Percentiles rank a stretch among this genome's conserved stretches.
These are phyloP conservation scores for Mastomys coucha DNA, from an alignment of 2,113 vertebrate species.

Conservation along the genomic window DNA sequence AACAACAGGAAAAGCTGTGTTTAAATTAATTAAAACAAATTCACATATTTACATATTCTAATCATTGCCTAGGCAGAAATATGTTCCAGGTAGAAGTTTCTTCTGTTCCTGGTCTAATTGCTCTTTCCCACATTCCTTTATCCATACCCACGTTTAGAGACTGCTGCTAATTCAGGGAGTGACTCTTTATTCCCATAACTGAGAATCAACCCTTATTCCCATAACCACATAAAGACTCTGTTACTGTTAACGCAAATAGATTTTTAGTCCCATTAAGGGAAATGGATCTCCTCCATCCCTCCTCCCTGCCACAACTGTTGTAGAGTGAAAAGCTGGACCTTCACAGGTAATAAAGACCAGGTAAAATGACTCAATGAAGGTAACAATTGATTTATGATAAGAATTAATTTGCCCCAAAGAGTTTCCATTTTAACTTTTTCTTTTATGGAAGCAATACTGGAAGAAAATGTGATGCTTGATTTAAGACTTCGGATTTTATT, in stretches of 20 bases:
- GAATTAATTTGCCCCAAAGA: conserved; percentile 21
- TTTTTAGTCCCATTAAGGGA: conserved; percentile 73
- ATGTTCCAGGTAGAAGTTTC: conserved; percentile 1
- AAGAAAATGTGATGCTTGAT: conserved; percentile 36
- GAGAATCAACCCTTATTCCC: conserved; percentile 62
- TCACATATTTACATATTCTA: conserved; percentile 53
- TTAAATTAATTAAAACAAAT: conserved; percentile 54
- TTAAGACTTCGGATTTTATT: conserved; percentile 55
- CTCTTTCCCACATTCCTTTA: background rate
- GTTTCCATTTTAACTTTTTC: conserved; percentile 42
- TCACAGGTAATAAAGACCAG: conserved; percentile 64
- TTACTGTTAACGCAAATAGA: conserved; percentile 70
- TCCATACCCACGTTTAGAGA: background rate
- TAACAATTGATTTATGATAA: conserved; percentile 56
- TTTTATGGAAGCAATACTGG: conserved; percentile 5
- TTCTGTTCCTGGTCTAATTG: background rate
- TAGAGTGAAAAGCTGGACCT: conserved; percentile 44
- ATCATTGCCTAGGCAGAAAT: conserved; percentile 30
- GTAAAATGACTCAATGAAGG: conserved; percentile 42
- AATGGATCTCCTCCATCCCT: conserved; percentile 37
- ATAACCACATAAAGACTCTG: conserved; percentile 62
- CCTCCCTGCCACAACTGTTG: conserved; percentile 38
- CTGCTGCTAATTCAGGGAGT: background rate
- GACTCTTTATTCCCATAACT: conserved; percentile 51
- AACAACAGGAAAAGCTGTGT: background rate